Evolutionary conservation across 2,888 invertebrate genomes (phyloP).

Genomic region (Dasysyrphus tricinctus): DNA sequence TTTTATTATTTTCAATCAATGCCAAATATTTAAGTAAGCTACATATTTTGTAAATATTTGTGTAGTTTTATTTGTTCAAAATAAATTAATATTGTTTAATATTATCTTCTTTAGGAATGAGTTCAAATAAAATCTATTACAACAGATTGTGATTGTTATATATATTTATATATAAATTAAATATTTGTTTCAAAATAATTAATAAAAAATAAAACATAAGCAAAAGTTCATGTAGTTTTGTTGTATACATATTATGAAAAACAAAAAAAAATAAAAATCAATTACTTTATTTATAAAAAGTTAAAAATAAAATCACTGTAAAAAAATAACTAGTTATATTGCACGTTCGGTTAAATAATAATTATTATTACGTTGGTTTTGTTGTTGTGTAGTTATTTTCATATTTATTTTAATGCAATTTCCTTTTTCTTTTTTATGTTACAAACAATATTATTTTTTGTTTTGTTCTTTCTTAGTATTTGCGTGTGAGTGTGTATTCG

Average conservation of each 20-base stretch:
- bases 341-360: slow-evolving; percentile 83
- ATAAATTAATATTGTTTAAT: slow-evolving; percentile 33
- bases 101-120: slow-evolving; percentile 67
- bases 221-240: slow-evolving; percentile 49
- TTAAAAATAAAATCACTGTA: slow-evolving; percentile 73
- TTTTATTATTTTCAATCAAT: slow-evolving; percentile 76
- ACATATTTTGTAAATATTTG: slow-evolving; percentile 50
- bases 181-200: slow-evolving; percentile 47
- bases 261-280: slow-evolving; percentile 38
- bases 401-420: slow-evolving; percentile 66
- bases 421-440: slow-evolving; percentile 43
- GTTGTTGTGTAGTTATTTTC: slow-evolving; percentile 67
- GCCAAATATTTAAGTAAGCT: slow-evolving; percentile 75
- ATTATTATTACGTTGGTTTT: slow-evolving; percentile 70
- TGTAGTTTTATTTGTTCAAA: slow-evolving; percentile 46
- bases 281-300: slow-evolving; percentile 52
- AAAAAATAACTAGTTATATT: slow-evolving; percentile 84
- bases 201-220: slow-evolving; percentile 52
- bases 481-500: slow-evolving; percentile 59
- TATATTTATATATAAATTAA: slow-evolving; percentile 63
- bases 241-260: slow-evolving; percentile 51
- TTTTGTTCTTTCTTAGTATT: slow-evolving; percentile 57
- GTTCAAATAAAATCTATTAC: slow-evolving; percentile 66
- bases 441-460: slow-evolving; percentile 40
- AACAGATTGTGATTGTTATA: slow-evolving; percentile 58